These are phyloP conservation scores for Candoia aspera DNA, from an alignment of 2,113 vertebrate genomes.

Conservation along the genomic window DNA sequence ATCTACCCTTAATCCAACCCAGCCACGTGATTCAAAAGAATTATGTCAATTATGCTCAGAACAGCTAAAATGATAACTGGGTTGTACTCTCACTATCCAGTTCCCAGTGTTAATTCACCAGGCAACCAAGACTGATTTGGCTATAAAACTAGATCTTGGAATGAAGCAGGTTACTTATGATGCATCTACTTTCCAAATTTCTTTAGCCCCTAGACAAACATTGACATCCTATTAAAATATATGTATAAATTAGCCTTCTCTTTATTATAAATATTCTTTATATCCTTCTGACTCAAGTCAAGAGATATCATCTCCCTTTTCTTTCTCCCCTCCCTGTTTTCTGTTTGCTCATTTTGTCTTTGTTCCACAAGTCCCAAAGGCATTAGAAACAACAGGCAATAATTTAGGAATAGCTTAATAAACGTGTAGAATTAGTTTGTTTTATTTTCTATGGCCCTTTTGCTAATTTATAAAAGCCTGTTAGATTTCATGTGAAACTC, in stretches of 20 bases:
- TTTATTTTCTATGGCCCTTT: constrained; percentile 24
- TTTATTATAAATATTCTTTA: neutral
- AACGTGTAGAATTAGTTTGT: neutral
- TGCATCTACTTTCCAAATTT: neutral
- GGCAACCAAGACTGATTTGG: neutral
- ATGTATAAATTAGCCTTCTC: neutral
- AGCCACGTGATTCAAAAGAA: neutral
- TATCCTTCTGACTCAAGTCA: neutral
- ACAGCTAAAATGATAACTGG: neutral
- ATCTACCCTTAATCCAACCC: neutral
- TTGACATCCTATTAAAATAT: neutral
- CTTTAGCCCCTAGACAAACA: neutral
- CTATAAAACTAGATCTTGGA: neutral
- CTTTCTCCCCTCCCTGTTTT: neutral
- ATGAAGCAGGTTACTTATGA: neutral
- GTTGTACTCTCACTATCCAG: neutral
- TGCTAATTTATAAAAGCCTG: constrained; percentile 28
- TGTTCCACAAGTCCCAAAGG: constrained; percentile 4
- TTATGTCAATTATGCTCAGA: neutral
- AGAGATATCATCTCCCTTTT: neutral
- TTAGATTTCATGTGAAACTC: constrained; percentile 1
- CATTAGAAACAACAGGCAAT: neutral
- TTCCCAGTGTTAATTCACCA: neutral
- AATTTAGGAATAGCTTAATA: constrained; percentile 44
- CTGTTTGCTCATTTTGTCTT: constrained; percentile 8